Conservation (phyloP, 2,797 vertebrate genomes). For the Acanthurus leucopareius region DNA sequence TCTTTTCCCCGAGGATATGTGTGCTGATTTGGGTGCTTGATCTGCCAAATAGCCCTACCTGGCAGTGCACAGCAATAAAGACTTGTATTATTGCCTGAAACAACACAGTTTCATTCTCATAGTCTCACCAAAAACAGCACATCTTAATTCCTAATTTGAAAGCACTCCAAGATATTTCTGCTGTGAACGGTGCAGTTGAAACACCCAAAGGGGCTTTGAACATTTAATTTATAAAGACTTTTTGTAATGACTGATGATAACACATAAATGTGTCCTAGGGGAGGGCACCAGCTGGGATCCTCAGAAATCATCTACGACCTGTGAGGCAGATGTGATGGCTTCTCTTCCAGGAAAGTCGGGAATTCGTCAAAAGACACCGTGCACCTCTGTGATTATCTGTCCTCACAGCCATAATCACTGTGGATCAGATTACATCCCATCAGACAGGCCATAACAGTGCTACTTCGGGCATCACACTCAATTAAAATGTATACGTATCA, state of each 20-base stretch:
- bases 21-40: constrained; percentile 49
- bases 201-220: constrained; percentile 64
- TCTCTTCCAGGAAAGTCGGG: constrained; percentile 53
- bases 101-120: constrained; percentile 37
- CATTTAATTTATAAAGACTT: constrained; percentile 73
- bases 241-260: constrained; percentile 74
- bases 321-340: constrained; percentile 71
- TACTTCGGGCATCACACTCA: constrained; percentile 27
- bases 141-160: constrained; percentile 46
- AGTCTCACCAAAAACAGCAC: constrained; percentile 40
- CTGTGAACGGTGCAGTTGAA: constrained; percentile 32
- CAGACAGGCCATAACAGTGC: constrained; percentile 27
- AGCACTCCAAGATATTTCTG: constrained; percentile 25
- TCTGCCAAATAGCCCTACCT: constrained; percentile 53
- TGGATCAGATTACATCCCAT: constrained; percentile 51
- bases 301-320: constrained; percentile 67
- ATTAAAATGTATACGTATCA: constrained; percentile 35
- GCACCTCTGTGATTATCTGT: constrained; percentile 53
- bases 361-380: constrained; percentile 45
- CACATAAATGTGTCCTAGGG: constrained; percentile 68
- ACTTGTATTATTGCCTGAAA: constrained; percentile 35
- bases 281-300: constrained; percentile 70
- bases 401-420: constrained; percentile 38
- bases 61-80: constrained; percentile 46
- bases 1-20: constrained; percentile 39